Percentiles rank a stretch among this genome's conserved stretches.
Evolutionary conservation across 1,140 invertebrate genomes (phyloP).

Genomic region (Brachionus rotundiformis): DNA sequence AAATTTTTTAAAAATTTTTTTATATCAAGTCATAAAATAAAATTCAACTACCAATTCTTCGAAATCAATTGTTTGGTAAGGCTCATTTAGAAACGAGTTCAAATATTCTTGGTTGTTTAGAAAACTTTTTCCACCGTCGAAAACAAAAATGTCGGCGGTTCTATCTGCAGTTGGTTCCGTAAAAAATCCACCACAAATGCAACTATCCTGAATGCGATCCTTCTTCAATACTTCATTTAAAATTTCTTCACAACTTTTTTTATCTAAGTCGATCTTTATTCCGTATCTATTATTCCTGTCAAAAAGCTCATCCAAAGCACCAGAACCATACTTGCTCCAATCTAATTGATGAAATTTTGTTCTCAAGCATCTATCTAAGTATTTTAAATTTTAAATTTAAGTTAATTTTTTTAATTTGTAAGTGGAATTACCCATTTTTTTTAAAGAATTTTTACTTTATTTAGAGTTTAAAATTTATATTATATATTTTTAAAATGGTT

Average conservation of each 20-base stretch:
- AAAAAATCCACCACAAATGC: slow-evolving; percentile 1
- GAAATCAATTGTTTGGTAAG: neutral
- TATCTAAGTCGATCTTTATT: neutral
- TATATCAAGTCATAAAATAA: neutral
- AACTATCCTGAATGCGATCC: neutral
- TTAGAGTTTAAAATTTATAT: no score
- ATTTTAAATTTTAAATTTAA: neutral
- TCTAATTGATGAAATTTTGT: neutral
- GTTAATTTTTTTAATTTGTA: neutral
- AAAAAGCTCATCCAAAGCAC: neutral
- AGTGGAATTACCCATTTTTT: neutral
- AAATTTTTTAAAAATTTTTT: neutral
- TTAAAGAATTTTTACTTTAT: no score
- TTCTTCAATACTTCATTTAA: neutral
- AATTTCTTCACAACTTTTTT: neutral
- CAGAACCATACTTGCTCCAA: neutral
- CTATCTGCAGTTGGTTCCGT: neutral
- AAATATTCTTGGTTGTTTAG: neutral
- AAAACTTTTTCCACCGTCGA: neutral
- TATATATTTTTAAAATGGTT: no score
- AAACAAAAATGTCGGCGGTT: neutral
- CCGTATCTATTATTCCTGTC: neutral
- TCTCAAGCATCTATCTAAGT: neutral
- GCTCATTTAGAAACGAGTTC: neutral
- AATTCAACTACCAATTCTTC: neutral